Percentiles rank a stretch among this genome's conserved stretches.
Conservation (phyloP, 2,797 vertebrate species). For the Limnodromus scolopaceus region DNA sequence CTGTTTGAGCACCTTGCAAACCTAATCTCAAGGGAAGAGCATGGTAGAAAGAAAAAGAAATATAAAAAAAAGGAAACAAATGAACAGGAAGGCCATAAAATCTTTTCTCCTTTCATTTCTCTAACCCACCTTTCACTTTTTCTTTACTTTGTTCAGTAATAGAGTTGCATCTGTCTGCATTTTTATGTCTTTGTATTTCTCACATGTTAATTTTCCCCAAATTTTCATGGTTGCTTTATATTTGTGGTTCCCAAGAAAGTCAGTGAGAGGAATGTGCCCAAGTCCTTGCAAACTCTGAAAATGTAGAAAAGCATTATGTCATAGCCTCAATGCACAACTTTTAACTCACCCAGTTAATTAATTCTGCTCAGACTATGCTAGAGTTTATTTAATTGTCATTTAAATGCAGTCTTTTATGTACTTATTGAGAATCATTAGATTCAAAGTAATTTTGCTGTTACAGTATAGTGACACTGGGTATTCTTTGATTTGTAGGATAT, state of each 20-base stretch:
- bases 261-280: background rate
- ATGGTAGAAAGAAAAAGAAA: background rate
- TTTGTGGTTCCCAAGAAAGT: background rate
- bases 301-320: background rate
- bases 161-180: background rate
- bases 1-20: background rate
- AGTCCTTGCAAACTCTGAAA: background rate
- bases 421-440: background rate
- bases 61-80: background rate
- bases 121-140: background rate
- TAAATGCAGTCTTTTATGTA: background rate
- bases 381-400: background rate
- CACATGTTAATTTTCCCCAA: background rate
- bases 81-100: background rate
- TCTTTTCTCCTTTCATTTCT: background rate
- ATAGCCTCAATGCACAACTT: background rate
- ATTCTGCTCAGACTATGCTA: background rate
- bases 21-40: background rate
- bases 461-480: background rate
- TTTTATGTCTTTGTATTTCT: background rate
- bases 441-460: constrained; percentile 12
- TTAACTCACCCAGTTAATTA: background rate
- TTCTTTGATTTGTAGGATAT: background rate
- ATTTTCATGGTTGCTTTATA: background rate
- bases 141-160: background rate